Percentiles rank a stretch among this genome's conserved stretches.
These are phyloP conservation scores for Callionymus lyra DNA, from an alignment of 2,113 vertebrate species.

Conservation along the genomic window DNA sequence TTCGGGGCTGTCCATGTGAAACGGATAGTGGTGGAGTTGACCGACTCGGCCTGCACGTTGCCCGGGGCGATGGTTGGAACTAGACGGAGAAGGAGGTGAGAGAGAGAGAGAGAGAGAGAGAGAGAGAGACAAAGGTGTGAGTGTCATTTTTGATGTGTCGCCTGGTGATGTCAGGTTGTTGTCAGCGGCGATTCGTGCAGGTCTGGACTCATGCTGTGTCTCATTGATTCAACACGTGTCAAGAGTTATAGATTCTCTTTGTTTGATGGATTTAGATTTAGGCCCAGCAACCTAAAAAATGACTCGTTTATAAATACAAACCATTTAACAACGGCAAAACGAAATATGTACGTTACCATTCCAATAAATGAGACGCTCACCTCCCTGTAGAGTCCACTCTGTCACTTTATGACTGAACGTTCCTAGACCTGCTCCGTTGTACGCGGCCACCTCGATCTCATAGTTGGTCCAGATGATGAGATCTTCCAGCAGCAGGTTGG, in stretches of 20 bases:
- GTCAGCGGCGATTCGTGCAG: constrained; percentile 39
- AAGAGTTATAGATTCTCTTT: too few relatives aligned
- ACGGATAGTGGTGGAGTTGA: constrained; percentile 90
- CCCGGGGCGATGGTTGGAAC: constrained; percentile 91
- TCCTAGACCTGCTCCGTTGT: constrained; percentile 86
- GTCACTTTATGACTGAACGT: constrained; percentile 90
- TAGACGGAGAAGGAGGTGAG: constrained; percentile 29
- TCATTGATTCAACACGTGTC: constrained; percentile 26
- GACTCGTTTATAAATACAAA: too few relatives aligned
- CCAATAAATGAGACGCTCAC: too few relatives aligned
- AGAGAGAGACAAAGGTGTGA: constrained; percentile 4
- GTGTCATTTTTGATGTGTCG: constrained; percentile 11
- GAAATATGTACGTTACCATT: too few relatives aligned
- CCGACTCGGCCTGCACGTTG: constrained; percentile 81
- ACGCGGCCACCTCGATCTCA: constrained; percentile 94
- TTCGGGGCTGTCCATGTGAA: constrained; percentile 93
- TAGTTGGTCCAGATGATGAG: constrained; percentile 99
- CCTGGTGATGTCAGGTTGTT: constrained; percentile 31
- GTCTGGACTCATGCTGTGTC: constrained; percentile 28
- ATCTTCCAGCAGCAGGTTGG: constrained; percentile 88
- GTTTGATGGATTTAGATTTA: too few relatives aligned
- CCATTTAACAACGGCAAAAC: too few relatives aligned
- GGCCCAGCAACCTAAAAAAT: too few relatives aligned
- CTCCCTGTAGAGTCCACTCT: constrained; percentile 89
- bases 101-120: background rate